Percentiles rank a stretch among this genome's conserved stretches.
Conservation (phyloP, 2,113 vertebrate species). For the Labeo catla region DNA sequence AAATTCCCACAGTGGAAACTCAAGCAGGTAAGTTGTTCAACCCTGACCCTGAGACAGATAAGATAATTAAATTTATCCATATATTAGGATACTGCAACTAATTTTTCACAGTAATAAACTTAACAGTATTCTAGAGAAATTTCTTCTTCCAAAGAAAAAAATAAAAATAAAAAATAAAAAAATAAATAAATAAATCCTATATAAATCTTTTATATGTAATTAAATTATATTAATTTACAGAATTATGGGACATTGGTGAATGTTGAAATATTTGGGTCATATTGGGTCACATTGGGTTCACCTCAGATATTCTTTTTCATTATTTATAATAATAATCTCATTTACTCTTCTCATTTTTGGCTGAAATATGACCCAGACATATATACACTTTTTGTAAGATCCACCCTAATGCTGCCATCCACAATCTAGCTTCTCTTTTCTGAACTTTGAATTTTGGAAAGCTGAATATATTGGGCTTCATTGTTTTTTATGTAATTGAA, state of each 20-base stretch:
- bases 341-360: too few relatives aligned
- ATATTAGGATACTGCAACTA: background rate
- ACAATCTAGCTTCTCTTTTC: background rate
- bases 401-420: background rate
- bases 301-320: background rate
- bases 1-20: background rate
- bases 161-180: too few relatives aligned
- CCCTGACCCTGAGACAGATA: background rate
- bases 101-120: background rate
- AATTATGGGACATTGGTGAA: background rate
- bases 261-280: background rate
- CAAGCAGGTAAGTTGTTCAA: slow-evolving; percentile 61
- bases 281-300: background rate
- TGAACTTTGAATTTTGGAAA: background rate
- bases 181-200: background rate
- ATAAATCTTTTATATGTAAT: background rate
- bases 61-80: slow-evolving; percentile 1
- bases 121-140: background rate
- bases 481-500: background rate
- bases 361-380: background rate
- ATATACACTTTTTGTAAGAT: background rate
- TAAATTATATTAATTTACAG: background rate
- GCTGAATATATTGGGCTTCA: background rate
- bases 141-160: background rate
- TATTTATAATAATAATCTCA: background rate